Evolutionary conservation across 2,797 vertebrate genomes (phyloP), one percentile per base, ranked within the genome.

Genomic region (Picus viridis): DNA sequence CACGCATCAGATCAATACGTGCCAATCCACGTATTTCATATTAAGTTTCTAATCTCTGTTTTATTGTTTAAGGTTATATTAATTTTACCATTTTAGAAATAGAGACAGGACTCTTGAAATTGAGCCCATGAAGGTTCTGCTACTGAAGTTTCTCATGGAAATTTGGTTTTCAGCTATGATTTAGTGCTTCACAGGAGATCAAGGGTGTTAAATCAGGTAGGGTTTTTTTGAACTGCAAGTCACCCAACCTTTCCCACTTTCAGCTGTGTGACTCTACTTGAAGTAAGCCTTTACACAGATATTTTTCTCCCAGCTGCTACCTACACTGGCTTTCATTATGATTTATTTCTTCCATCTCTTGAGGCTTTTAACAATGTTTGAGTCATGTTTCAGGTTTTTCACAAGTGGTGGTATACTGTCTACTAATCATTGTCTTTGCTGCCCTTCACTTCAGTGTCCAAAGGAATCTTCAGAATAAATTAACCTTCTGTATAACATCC

Each of bases 291-390:
- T 54, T 30, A 23, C 41, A 15, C 77, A 53, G 47, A 68, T 83
- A 68, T 54, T 18, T 24, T 10, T 16, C 12, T 39, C 80, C 26
- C 26, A 61, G 61, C 36, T 84, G 10, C 10, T 90, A 8, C 87
- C 65, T 86, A 11, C 6, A 2, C 2, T 26, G 23, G 3, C 7
- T 24, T 93, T 63, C 67, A 17, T 54, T 89, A 73, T 16, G 3
- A 74, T 95, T 94, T 93, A 87, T 86, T 85, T 87, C 68, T 92
- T 32, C 39, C 30, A 62, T 39, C 80, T 29, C 63, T 86, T 58
- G n/a, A 83, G 57, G 34, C 22, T 77, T 83, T 49, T 39, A 79
- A 39, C 45, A 86, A 63, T 57, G 34, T 81, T 81, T 88, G 83
- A 59, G 68, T 61, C 36, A 58, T 12, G 2, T 7, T 88, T 86